phyloP scores from a whole-genome alignment of 2,888 invertebrate genomes.

The Ophonus ardosiacus region DNA sequence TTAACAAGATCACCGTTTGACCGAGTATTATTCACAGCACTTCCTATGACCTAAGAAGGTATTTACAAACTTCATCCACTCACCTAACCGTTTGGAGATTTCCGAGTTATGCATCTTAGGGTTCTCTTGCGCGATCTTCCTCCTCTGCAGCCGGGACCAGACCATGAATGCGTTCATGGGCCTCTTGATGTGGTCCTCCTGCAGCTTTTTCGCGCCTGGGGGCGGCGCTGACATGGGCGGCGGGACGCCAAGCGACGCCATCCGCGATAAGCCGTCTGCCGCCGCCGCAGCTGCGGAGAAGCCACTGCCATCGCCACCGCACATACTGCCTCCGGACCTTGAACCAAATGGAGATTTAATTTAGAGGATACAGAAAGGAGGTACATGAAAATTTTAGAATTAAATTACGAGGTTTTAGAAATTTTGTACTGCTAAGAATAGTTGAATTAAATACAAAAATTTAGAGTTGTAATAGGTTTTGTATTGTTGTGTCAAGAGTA shows the following conservation, averaged over 20 bases:
- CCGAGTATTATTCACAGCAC: too few relatives aligned
- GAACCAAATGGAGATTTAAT: constrained; percentile 64
- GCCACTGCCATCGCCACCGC: constrained; percentile 76
- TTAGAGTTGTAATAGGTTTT: too few relatives aligned
- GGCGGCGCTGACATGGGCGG: constrained; percentile 77
- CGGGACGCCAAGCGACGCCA: constrained; percentile 78
- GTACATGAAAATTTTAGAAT: too few relatives aligned
- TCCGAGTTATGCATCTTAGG: constrained; percentile 99
- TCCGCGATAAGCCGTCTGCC: constrained; percentile 81
- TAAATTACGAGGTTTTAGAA: too few relatives aligned
- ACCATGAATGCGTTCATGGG: constrained; percentile 99
- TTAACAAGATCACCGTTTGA: too few relatives aligned
- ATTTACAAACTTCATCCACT: constrained; percentile 72
- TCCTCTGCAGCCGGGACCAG: constrained; percentile 93
- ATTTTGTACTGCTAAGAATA: too few relatives aligned
- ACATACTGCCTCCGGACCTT: constrained; percentile 87
- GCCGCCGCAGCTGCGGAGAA: constrained; percentile 76
- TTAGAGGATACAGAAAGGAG: background rate
- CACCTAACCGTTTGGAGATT: constrained; percentile 94
- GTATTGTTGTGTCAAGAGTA: too few relatives aligned
- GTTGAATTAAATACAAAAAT: too few relatives aligned
- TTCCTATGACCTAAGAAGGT: too few relatives aligned
- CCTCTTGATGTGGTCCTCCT: constrained; percentile 94
- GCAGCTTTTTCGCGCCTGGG: constrained; percentile 79
- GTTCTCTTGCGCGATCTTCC: constrained; percentile 98